phyloP scores from a whole-genome alignment of 2,113 vertebrate genomes.

The Zonotrichia leucophrys region DNA sequence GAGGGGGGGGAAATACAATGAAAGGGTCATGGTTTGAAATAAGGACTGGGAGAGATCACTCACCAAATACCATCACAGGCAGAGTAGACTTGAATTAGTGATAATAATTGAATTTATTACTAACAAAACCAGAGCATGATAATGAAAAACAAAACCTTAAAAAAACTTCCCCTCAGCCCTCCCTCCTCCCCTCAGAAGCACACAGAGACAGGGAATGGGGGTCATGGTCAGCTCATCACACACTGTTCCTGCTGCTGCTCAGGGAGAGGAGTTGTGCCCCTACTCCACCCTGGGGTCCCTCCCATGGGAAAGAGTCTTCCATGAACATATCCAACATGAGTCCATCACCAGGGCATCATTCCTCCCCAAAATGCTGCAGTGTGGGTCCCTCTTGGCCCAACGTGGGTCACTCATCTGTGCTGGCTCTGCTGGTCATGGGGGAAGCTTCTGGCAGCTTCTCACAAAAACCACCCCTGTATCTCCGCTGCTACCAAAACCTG shows the following conservation, averaged over 20 bases:
- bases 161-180: neutral
- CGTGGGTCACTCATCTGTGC: neutral
- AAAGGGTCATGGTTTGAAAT: neutral
- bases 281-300: neutral
- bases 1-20: neutral
- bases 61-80: neutral
- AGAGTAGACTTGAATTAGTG: neutral
- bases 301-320: neutral
- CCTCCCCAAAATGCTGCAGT: neutral
- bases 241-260: fast-evolving
- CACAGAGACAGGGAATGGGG: neutral
- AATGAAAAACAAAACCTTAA: neutral
- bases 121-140: neutral
- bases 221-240: neutral
- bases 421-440: neutral
- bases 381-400: neutral
- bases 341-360: neutral
- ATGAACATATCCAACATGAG: neutral
- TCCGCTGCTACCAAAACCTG: neutral
- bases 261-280: neutral
- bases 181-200: neutral
- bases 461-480: neutral
- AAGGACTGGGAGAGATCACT: neutral
- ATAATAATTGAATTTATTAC: neutral
- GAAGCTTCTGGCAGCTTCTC: neutral